phyloP scores from a whole-genome alignment of 1,140 invertebrate species.

The Arctopsyche grandis region DNA sequence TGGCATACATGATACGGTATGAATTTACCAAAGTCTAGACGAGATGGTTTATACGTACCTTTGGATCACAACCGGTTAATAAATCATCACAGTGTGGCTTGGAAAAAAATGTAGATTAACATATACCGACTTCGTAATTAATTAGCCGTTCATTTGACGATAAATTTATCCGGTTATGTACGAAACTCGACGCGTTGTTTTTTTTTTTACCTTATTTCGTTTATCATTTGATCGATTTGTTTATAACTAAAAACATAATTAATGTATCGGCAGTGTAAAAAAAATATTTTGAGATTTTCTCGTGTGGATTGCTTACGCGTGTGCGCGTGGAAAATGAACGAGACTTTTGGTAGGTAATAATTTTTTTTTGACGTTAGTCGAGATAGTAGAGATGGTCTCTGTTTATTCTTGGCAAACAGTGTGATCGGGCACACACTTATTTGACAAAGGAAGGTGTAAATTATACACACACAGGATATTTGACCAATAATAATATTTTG shows the following conservation, averaged over 20 bases:
- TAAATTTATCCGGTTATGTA: conserved; percentile 20
- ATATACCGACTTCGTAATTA: conserved; percentile 1
- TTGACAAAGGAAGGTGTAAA: conserved; percentile 46
- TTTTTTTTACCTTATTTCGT: no score
- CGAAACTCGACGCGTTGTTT: no score
- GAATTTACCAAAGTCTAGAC: background rate
- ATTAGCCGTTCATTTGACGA: conserved; percentile 27
- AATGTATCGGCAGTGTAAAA: no score
- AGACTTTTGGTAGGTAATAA: no score
- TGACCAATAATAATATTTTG: conserved; percentile 43
- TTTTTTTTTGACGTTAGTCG: background rate
- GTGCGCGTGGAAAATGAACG: no score
- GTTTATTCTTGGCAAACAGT: conserved; percentile 24
- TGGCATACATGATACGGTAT: background rate
- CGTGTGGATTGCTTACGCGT: no score
- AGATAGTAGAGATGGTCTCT: conserved; percentile 37
- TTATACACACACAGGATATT: conserved; percentile 44
- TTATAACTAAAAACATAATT: no score
- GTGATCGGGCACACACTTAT: conserved; percentile 30
- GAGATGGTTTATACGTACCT: background rate
- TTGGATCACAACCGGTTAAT: conserved; percentile 26
- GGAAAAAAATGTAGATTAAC: conserved; percentile 16
- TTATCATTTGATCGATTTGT: no score
- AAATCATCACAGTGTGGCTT: conserved; percentile 5
- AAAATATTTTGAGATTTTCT: no score